Evolutionary conservation across 2,113 vertebrate species (phyloP), one percentile per base, ranked within the genome.

Genomic region (Thermophis baileyi): DNA sequence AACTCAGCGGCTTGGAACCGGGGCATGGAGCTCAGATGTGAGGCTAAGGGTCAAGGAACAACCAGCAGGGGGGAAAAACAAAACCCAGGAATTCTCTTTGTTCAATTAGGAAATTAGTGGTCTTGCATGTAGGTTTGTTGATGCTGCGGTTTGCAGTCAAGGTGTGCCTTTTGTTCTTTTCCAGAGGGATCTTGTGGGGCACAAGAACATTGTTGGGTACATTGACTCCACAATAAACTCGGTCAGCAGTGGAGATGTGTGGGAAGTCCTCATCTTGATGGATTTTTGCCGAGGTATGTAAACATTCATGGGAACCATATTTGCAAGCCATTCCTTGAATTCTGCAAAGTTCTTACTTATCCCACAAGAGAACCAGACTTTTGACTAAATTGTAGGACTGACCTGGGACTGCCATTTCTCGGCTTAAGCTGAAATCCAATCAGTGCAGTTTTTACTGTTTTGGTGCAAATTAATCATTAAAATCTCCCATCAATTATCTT

Each of bases 251-350:
- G 99, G 99, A 0, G 99, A 99, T 0, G 99, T 99, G 7, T 99
- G 99, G 99, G 99, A 99, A 93, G 99, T 99, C 94, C 98, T 99
- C 93, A 99, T 99, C 94, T 97, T 99, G 47, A 99, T 99, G 99
- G 99, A 99, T 96, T 99, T 98, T 97, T 99, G 99, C 96, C 97
- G 99, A 97, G 99, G 99, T 99, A 96, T 97, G 98, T 96, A 30
- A 47, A 27, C 24, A 51, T 86, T 91, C 50, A 27, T 0, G 0
- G 2, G 25, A 49, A 12, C 49, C 25, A 24, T 25, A 2, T 60
- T n/a, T n/a, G 30, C 50, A 54, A 51, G 85, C 90, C 16, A 14
- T 18, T 49, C 24, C 90, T 90, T 20, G 10, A 25, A 44, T 89
- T 57, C 51, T 54, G 24, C 24, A 14, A 30, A 44, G n/a, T 24